Evolutionary conservation across 2,797 vertebrate species (phyloP).

Genomic region (Sarcophilus harrisii): DNA sequence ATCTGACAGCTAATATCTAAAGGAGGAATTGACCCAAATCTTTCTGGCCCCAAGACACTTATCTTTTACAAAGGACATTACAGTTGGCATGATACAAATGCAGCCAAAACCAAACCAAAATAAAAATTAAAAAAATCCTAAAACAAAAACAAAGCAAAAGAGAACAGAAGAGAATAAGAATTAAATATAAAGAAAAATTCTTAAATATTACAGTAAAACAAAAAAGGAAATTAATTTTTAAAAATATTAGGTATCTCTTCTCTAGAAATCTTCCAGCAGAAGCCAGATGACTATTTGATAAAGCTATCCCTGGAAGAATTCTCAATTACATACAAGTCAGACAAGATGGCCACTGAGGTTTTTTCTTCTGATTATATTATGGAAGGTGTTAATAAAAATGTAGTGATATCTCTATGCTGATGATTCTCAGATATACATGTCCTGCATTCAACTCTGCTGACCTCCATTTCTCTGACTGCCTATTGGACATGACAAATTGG

Average conservation of each 20-base stretch:
- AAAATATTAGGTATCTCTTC: neutral
- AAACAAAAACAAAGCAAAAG: neutral
- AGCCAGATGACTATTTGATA: neutral
- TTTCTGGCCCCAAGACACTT: neutral
- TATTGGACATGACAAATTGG: no score
- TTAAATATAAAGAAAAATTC: neutral
- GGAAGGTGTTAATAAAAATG: neutral
- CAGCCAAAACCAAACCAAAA: neutral
- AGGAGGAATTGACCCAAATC: neutral
- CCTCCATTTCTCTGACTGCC: no score
- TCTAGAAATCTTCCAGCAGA: neutral
- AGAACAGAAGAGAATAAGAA: neutral
- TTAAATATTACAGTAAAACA: neutral
- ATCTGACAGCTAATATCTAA: neutral
- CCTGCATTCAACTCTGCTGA: no score
- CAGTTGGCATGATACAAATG: neutral
- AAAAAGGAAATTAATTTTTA: neutral
- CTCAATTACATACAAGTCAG: neutral
- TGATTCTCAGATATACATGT: no score
- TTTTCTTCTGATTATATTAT: neutral
- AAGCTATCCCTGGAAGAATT: neutral
- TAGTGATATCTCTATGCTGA: no score
- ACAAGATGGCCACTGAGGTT: neutral
- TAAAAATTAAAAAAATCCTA: neutral
- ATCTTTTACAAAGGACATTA: neutral